Evolutionary conservation across 53 echinoderm and acorn worm genomes (phyloP), one percentile per base, ranked within the genome.

Genomic region (Hippasteria phrygiana): DNA sequence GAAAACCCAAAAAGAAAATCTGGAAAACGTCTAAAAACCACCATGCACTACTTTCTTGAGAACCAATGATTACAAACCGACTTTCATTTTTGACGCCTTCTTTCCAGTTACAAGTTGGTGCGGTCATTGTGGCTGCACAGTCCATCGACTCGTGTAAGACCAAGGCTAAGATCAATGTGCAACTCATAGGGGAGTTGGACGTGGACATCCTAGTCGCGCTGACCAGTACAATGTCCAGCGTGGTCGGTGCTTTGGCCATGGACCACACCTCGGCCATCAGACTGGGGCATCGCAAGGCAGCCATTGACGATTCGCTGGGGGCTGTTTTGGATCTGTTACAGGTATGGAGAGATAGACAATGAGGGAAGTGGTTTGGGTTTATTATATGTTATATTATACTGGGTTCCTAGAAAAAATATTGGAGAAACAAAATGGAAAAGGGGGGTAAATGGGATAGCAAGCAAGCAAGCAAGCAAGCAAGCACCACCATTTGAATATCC

Each of bases 231-330:
- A 83, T 62, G 3, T 91, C 94, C 80, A 94, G 78, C 55, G 70
- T 91, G 65, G 46, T 94, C 40, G 79, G 91, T 74, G 88, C 91
- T 0, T 64, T 85, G 65, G 91, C 77, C 71, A 83, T 91, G 77
- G 86, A 89, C 43, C 94, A 94, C 80, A 91, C 94, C 2, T 55
- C 78, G 9, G 11, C 39, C 55, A 88, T 94, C 46, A 2, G 82
- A 2, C 16, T 36, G 14, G 39, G 74, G 11, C 71, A 88, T 0
- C 83, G 72, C 17, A 83, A 81, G 78, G 64, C 38, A 27, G 85
- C 77, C 54, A 78, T 91, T 14, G 78, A 88, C 43, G 87, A 62
- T 71, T 85, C 91, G 34, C 43, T 91, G n/a, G 55, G 62, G 5
- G 89, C 86, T 0, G 29, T 94, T 38, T 53, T 48, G 40, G 85